Evolutionary conservation across 2,797 vertebrate species (phyloP).

Genomic region (Myiotriccus ornatus): DNA sequence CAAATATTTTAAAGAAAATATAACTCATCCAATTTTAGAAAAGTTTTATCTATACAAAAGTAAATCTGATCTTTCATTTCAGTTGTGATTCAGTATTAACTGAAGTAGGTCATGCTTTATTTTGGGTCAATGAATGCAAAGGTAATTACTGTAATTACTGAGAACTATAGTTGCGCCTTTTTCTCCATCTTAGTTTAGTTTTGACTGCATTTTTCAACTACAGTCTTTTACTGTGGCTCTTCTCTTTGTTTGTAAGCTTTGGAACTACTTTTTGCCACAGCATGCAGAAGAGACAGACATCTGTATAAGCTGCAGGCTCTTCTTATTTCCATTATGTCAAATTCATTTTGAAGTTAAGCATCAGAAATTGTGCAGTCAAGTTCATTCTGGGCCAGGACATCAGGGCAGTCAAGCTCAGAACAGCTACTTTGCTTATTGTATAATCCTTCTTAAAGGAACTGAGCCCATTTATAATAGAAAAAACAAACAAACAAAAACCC

Average conservation of each 20-base stretch:
- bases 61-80: not conserved
- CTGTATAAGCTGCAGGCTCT: conserved; percentile 54
- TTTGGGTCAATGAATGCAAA: not conserved
- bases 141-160: not conserved
- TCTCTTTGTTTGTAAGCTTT: not conserved
- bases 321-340: conserved; percentile 72
- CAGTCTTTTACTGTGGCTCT: not conserved
- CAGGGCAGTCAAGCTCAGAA: conserved; percentile 51
- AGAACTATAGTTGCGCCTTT: not conserved
- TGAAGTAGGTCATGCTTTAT: not conserved
- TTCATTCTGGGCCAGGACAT: conserved; percentile 67
- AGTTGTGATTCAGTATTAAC: not conserved
- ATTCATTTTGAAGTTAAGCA: conserved; percentile 56
- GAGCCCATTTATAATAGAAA: not conserved
- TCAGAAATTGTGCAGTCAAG: conserved; percentile 60
- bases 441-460: not conserved
- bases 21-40: not conserved
- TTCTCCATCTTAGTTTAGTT: not conserved
- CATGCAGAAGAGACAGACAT: not conserved
- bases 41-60: not conserved
- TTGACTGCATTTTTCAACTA: not conserved
- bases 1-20: not conserved
- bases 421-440: conserved; percentile 23
- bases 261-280: not conserved
- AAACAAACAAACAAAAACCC: not conserved